Base-by-base conservation (phyloP, 2,113 vertebrate genomes). In the Psilopogon haemacephalus region DNA sequence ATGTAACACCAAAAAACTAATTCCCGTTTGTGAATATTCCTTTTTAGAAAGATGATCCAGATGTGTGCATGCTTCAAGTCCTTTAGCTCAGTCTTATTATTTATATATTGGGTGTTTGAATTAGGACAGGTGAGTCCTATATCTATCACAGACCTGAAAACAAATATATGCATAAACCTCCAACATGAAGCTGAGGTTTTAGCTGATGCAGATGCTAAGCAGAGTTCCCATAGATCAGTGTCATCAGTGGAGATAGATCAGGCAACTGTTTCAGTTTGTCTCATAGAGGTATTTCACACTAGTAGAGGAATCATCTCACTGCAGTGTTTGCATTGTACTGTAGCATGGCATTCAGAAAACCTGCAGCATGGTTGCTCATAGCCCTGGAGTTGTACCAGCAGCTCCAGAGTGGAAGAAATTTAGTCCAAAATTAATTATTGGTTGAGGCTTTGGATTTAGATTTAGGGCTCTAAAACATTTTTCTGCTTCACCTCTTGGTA, bases 351-450 rank as follows among this genome's bases (percentile, higher is more conserved):
- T 48, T 71, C 30, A 63, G 64, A 48, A 92, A 84, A 80, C 33
- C 23, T 11, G 27, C 1, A 74, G 15, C 8, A 33, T 55, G 27
- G 19, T 8, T 83, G 2, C 40, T 59, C 14, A 55, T 69, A 55
- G 7, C 9, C 10, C 21, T 76, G 46, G 46, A 23, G 7, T 15
- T 56, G 32, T 30, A 27, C 18, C 48, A 11, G 10, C 16, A 58
- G 54, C 24, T 64, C 20, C 38, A n/a, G 1, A 26, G 24, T 14
- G 37, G 32, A 24, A 86, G 44, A 19, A 87, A 56, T 2, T 6
- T 13, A 24, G 5, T 50, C 27, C 15, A 27, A 64, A 69, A 28
- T 6, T 0, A 69, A 28, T 6, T 0, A 15, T 2, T 16, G 69
- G 30, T 50, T 32, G 70, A 44, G 44, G 42, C 5, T 37, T 55